Evolutionary conservation across 2,113 vertebrate genomes (phyloP).

Genomic region (Crotalus tigris): DNA sequence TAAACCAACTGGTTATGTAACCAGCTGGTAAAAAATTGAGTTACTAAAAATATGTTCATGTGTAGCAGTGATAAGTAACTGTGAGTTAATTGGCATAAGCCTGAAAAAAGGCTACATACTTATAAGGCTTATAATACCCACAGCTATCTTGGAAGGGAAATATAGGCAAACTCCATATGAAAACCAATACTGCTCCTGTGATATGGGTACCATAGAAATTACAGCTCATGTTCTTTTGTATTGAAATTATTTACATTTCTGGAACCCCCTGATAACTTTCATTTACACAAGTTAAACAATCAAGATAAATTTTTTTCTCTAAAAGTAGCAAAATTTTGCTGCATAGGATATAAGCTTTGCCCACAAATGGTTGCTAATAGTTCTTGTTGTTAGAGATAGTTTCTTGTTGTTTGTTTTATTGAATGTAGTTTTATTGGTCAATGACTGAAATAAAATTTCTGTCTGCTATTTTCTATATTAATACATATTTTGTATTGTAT

Average conservation of each 20-base stretch:
- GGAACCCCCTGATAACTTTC: not conserved
- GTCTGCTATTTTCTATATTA: not conserved
- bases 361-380: not conserved
- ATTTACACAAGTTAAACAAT: not conserved
- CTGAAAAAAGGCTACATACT: not conserved
- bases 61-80: conserved; percentile 20
- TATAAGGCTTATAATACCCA: not conserved
- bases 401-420: not conserved
- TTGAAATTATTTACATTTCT: not conserved
- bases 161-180: not conserved
- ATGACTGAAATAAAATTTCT: not conserved
- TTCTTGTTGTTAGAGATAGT: not conserved
- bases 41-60: conserved; percentile 1
- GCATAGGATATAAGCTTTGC: not conserved
- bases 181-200: not conserved
- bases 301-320: not conserved
- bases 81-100: conserved; percentile 8
- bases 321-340: not conserved
- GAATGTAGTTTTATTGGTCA: not conserved
- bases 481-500: not conserved
- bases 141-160: not conserved
- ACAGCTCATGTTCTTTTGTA: not conserved
- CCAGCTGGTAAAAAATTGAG: not conserved
- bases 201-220: not conserved
- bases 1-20: not conserved